These are phyloP conservation scores for Lampropteryx suffumata DNA, from an alignment of 2,888 invertebrate species.

Conservation along the genomic window DNA sequence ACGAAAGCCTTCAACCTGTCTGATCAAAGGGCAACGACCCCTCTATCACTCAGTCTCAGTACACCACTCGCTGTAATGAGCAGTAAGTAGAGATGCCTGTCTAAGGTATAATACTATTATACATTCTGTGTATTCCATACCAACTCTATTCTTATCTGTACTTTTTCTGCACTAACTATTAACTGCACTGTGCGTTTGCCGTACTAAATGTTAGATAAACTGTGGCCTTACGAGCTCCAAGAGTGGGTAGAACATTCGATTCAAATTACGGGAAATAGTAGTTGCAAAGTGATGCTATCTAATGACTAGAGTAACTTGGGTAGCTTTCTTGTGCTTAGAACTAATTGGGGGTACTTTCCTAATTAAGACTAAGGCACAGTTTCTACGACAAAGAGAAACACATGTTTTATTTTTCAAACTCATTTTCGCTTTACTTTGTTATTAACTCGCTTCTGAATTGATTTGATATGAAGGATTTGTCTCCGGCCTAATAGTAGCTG, in stretches of 20 bases:
- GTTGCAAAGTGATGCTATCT: slow-evolving; percentile 9
- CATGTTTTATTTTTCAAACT: neutral
- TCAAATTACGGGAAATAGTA: slow-evolving; percentile 10
- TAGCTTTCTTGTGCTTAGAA: slow-evolving; percentile 5
- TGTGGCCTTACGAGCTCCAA: slow-evolving; percentile 10
- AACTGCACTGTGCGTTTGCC: slow-evolving; percentile 1
- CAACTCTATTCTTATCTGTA: slow-evolving; percentile 5
- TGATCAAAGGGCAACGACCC: slow-evolving; percentile 29
- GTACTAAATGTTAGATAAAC: slow-evolving; percentile 2
- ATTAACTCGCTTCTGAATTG: no score
- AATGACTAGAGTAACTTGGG: slow-evolving; percentile 6
- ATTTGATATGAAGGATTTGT: no score
- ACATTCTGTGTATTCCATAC: no score
- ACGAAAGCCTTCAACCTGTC: slow-evolving; percentile 26
- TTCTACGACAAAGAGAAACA: neutral
- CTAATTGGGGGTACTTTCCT: slow-evolving; percentile 3
- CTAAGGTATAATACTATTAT: slow-evolving; percentile 30
- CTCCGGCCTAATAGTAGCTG: no score
- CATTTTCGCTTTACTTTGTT: no score
- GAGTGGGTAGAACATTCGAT: slow-evolving; percentile 10
- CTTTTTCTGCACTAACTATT: slow-evolving; percentile 4
- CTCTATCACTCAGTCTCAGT: slow-evolving; percentile 27
- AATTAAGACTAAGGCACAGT: neutral
- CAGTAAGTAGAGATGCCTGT: slow-evolving; percentile 30
- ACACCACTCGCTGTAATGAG: slow-evolving; percentile 32